These are phyloP conservation scores for Epinephelus lanceolatus DNA, from an alignment of 2,113 vertebrate genomes.

Conservation along the genomic window DNA sequence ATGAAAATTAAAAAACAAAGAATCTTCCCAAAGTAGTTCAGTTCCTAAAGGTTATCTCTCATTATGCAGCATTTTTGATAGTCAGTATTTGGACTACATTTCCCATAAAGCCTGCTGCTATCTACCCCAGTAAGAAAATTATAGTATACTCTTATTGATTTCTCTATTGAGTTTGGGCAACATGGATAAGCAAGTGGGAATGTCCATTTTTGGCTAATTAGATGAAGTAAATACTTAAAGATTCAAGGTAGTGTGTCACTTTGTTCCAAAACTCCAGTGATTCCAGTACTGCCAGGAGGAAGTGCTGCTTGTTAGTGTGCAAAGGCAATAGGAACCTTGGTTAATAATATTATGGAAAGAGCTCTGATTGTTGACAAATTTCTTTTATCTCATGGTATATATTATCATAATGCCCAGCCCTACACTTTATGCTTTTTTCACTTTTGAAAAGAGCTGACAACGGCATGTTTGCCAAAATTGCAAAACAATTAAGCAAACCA, in stretches of 20 bases:
- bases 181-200: neutral
- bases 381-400: neutral
- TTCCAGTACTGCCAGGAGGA: neutral
- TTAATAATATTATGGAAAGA: too few species aligned
- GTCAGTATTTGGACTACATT: conserved; percentile 7
- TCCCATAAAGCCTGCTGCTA: conserved; percentile 60
- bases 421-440: neutral
- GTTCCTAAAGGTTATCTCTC: neutral
- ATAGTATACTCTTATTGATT: too few species aligned
- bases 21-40: neutral
- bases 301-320: neutral
- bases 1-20: neutral
- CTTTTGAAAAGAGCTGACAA: neutral
- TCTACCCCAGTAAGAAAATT: too few species aligned
- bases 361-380: neutral
- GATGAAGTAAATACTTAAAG: neutral
- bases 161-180: too few species aligned
- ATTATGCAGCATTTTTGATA: neutral
- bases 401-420: neutral
- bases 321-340: neutral
- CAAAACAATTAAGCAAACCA: neutral
- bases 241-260: neutral
- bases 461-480: neutral
- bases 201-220: neutral
- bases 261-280: neutral